These are phyloP conservation scores for Venustaconcha ellipsiformis DNA, from an alignment of 1,140 invertebrate genomes.

Conservation along the genomic window DNA sequence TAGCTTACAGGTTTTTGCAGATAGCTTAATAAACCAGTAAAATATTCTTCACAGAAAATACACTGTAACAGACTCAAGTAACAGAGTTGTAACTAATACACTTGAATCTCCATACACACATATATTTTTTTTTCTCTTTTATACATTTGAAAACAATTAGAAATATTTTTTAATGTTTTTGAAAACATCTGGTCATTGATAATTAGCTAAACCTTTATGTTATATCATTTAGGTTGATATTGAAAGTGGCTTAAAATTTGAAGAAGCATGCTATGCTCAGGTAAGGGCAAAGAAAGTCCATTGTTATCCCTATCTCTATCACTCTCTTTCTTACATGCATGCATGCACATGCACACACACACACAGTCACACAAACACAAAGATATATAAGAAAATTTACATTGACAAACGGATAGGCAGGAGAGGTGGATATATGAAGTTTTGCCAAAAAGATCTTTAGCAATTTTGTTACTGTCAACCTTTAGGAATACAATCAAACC, in stretches of 20 bases:
- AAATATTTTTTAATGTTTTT: not conserved
- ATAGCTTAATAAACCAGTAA: too few relatives aligned
- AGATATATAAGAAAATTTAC: too few relatives aligned
- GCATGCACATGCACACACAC: too few relatives aligned
- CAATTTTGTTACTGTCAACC: not conserved
- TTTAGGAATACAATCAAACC: not conserved
- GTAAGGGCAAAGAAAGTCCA: slow-evolving; percentile 44
- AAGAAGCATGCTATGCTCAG: slow-evolving; percentile 93
- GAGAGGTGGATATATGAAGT: not conserved
- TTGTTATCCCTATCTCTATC: not conserved
- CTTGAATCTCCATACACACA: too few relatives aligned
- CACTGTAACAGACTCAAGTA: too few relatives aligned
- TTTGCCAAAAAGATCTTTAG: not conserved
- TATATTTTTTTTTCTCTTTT: slow-evolving; percentile 5
- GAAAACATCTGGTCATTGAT: not conserved
- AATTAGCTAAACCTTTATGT: not conserved
- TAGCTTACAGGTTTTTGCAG: too few relatives aligned
- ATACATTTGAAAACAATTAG: not conserved
- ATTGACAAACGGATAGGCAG: not conserved
- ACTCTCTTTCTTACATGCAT: too few relatives aligned
- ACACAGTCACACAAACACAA: too few relatives aligned
- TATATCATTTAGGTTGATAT: slow-evolving; percentile 76
- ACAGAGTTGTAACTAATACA: too few relatives aligned
- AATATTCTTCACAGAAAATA: too few relatives aligned
- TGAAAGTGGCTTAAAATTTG: slow-evolving; percentile 85